Evolutionary conservation across 2,797 vertebrate genomes (phyloP).

Genomic region (Melanotaenia boesemani): DNA sequence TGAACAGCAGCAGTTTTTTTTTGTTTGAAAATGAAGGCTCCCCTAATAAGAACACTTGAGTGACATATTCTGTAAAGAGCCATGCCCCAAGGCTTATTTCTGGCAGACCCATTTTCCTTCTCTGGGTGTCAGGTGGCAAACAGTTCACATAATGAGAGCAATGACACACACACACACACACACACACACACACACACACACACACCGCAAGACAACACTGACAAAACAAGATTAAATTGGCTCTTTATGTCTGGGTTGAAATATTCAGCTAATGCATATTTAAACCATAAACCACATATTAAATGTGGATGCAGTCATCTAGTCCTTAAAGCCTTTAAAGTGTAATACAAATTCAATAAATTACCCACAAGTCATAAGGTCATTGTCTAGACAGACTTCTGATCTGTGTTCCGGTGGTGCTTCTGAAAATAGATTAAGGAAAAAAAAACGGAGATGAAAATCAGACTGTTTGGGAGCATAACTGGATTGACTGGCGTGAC

Average conservation of each 20-base stretch:
- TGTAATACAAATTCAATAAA: too few species aligned
- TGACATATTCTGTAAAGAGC: constrained; percentile 21
- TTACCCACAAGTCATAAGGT: too few species aligned
- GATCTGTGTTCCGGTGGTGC: too few species aligned
- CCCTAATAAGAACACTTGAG: constrained; percentile 23
- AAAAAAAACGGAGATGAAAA: neutral
- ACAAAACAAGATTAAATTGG: constrained; percentile 20
- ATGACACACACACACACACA: constrained; percentile 25
- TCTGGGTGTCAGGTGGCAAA: constrained; percentile 56
- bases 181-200: constrained; percentile 5
- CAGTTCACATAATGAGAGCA: constrained; percentile 53
- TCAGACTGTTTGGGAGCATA: neutral
- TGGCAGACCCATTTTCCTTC: constrained; percentile 47
- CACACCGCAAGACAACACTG: constrained; percentile 6
- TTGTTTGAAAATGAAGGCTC: constrained; percentile 1
- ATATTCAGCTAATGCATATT: neutral
- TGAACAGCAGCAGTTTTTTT: neutral
- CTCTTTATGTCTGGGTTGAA: neutral
- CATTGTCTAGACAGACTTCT: too few species aligned
- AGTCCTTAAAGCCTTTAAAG: neutral
- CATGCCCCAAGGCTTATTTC: constrained; percentile 54
- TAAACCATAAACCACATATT: neutral
- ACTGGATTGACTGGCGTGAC: neutral
- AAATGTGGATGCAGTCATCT: neutral
- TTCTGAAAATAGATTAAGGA: too few species aligned